Evolutionary conservation across 2,113 vertebrate genomes (phyloP), one percentile per base, ranked within the genome.

Genomic region (Casuarius casuarius): DNA sequence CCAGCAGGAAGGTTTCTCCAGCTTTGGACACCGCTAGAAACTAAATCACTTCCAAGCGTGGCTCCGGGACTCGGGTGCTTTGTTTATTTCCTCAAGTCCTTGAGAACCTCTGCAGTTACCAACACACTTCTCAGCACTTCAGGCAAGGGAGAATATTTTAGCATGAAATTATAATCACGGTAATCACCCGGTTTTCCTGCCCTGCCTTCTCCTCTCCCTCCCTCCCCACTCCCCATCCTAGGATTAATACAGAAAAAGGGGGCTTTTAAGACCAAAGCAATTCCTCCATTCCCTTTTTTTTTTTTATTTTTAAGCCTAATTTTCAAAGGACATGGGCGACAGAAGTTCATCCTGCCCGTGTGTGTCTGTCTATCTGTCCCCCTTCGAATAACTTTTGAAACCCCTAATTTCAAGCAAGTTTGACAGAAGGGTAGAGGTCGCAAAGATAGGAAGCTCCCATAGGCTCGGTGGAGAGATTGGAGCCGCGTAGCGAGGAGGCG

Each of bases 361-460:
- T 91, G 77, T 61, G 74, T 84, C 92, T 95, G 70, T 87, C 74
- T 78, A 65, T 82, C 89, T n/a, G 48, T 56, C 38, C 89, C n/a
- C 51, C 66, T 81, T 38, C 42, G 46, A 89, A 48, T 33, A 95
- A 89, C 61, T 87, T 88, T 38, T 89, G 87, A 87, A 95, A 89
- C 42, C 51, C 91, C 87, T 94, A 72, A 96, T 94, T 96, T 13
- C 65, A 91, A 95, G 89, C 42, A 61, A 67, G 44, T 82, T 59
- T 91, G 96, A 95, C 96, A 97, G 94, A 73, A 72, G 94, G 94
- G 91, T 95, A 96, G 95, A 97, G 95, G 94, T 97, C 93, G 90
- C 70, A 44, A 44, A 63, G 54, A 87, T 49, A 54, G 84, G 65
- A 38, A 72, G 94, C 16, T 89, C 56, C 83, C 48, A 0, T 18